Evolutionary conservation across 2,888 invertebrate genomes (phyloP), one percentile per base, ranked within the genome.

Genomic region (Acanthosoma haemorrhoidale): DNA sequence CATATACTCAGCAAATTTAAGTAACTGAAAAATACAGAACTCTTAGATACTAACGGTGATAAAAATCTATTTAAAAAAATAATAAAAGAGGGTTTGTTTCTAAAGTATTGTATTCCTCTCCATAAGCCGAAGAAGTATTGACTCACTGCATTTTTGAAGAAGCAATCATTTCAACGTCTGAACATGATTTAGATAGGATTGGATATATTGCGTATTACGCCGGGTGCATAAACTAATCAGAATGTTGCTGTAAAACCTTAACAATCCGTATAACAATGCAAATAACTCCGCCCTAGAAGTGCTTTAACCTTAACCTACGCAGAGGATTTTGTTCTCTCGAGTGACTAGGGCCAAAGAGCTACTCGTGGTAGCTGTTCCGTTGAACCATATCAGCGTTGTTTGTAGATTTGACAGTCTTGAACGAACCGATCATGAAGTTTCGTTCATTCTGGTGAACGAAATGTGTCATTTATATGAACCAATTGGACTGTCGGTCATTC

Each of bases 181-280:
- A 64, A 64, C 31, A 31, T 38, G 15, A 3, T 39, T 25, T 25
- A 51, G 51, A 51, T 51, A 51, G 29, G 6, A 25, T 25, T 6
- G 29, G 13, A 51, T 5, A 51, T 25, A 51, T 51, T 51, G 6
- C 21, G 25, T 6, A n/a, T 15, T n/a, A 51, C 13, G 51, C 25
- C 51, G 51, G 51, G 51, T 13, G n/a, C 51, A 51, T 51, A 25
- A 25, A 51, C 51, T 13, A 21, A 21, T 25, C 51, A 51, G 29
- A 51, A 51, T 51, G 51, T 51, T 21, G 25, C 29, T 51, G 3
- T 25, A 51, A 29, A 64, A 64, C 64, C 64, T 64, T 64, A 64
- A 64, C 64, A 64, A 64, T 39, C 43, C 34, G 67, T 67, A 67
- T 67, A 67, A 67, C 67, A 67, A 67, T 67, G 67, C 67, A 67